A percentile compares a stretch with the other conserved stretches of the same genome.
Conservation (phyloP, 2,797 vertebrate species). For the Cetoscarus ocellatus region DNA sequence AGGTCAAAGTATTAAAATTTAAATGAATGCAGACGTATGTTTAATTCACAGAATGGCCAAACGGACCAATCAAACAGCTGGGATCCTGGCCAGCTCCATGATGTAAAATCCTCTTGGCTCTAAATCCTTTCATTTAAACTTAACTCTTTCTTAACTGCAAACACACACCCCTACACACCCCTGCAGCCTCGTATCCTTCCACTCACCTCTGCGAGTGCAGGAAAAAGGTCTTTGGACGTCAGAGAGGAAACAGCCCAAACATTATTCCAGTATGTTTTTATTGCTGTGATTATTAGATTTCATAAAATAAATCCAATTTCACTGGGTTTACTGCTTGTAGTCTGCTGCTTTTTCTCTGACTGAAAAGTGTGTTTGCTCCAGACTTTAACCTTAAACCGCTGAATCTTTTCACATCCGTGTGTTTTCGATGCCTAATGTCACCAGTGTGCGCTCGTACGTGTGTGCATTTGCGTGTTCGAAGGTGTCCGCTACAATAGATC, state of each 20-base stretch:
- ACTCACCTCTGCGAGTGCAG: slow-evolving; percentile 70
- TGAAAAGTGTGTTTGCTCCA: slow-evolving; percentile 7
- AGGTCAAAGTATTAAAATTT: slow-evolving; percentile 52
- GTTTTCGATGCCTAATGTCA: slow-evolving; percentile 20
- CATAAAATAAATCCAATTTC: slow-evolving; percentile 80
- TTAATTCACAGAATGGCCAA: slow-evolving; percentile 41
- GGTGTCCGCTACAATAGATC: slow-evolving; percentile 41
- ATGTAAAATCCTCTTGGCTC: slow-evolving; percentile 74
- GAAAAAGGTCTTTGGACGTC: slow-evolving; percentile 50
- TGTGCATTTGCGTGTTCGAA: slow-evolving; percentile 31
- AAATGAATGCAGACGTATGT: slow-evolving; percentile 52
- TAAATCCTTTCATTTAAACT: slow-evolving; percentile 60
- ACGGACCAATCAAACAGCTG: slow-evolving; percentile 63
- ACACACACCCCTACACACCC: slow-evolving; percentile 32
- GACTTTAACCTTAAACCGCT: slow-evolving; percentile 25
- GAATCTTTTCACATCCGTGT: slow-evolving; percentile 27
- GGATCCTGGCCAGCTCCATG: slow-evolving; percentile 63
- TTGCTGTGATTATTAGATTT: slow-evolving; percentile 80
- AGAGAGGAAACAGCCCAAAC: slow-evolving; percentile 73
- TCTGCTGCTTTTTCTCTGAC: slow-evolving; percentile 38
- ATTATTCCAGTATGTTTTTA: slow-evolving; percentile 76
- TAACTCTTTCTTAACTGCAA: slow-evolving; percentile 31
- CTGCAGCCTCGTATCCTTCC: slow-evolving; percentile 61
- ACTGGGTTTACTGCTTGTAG: slow-evolving; percentile 54
- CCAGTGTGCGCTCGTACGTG: slow-evolving; percentile 1